These are phyloP conservation scores for Sesia apiformis DNA, from an alignment of 2,888 invertebrate genomes.

Conservation along the genomic window DNA sequence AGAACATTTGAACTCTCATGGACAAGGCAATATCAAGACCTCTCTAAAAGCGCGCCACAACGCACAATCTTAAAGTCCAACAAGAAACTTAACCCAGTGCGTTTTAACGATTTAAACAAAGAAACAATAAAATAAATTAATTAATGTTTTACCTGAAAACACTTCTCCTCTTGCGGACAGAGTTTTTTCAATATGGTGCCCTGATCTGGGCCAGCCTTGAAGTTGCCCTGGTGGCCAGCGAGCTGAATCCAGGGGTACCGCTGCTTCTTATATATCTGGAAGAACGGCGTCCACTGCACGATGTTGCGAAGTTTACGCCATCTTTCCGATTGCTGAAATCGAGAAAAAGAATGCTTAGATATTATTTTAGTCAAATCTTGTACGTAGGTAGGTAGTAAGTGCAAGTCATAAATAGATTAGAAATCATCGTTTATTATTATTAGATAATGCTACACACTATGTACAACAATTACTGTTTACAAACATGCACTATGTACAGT, in stretches of 20 bases:
- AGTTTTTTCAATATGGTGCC: slow-evolving; percentile 96
- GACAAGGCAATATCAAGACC: too few relatives aligned
- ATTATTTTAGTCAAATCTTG: too few relatives aligned
- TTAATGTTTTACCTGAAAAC: slow-evolving; percentile 78
- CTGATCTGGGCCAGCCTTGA: slow-evolving; percentile 93
- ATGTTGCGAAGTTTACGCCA: slow-evolving; percentile 96
- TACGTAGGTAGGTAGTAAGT: too few relatives aligned
- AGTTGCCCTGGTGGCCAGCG: slow-evolving; percentile 96
- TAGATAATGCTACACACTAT: too few relatives aligned
- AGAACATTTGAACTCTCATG: too few relatives aligned
- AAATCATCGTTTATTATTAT: too few relatives aligned
- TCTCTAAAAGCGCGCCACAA: too few relatives aligned
- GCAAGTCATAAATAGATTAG: too few relatives aligned
- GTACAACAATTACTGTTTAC: neutral
- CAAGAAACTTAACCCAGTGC: too few relatives aligned
- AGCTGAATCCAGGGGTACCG: slow-evolving; percentile 97
- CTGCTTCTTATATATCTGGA: slow-evolving; percentile 96
- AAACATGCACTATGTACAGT: neutral
- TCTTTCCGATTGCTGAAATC: slow-evolving; percentile 86
- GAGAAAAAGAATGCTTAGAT: neutral
- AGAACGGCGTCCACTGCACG: slow-evolving; percentile 97
- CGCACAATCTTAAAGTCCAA: too few relatives aligned
- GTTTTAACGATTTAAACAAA: too few relatives aligned
- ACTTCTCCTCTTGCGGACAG: slow-evolving; percentile 90
- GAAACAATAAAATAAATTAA: too few relatives aligned